These are phyloP conservation scores for Pseudomyrmex concolor DNA, from an alignment of 1,140 invertebrate genomes.

Conservation along the genomic window DNA sequence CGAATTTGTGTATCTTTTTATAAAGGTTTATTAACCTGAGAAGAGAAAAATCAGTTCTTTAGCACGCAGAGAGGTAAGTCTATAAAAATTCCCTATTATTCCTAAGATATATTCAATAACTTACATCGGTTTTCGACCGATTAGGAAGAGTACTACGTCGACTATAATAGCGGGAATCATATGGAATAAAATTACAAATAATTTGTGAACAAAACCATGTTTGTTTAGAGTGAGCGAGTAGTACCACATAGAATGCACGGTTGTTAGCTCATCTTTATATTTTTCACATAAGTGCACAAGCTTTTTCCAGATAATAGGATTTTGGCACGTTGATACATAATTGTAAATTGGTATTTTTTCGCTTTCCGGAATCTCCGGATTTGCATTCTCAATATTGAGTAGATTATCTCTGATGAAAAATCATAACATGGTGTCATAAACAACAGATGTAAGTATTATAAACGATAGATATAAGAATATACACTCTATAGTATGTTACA, in stretches of 20 bases:
- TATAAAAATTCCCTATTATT: not conserved
- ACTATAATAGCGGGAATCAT: slow-evolving; percentile 81
- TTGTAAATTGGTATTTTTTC: slow-evolving; percentile 85
- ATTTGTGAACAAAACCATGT: slow-evolving; percentile 82
- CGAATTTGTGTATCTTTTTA: slow-evolving; percentile 86
- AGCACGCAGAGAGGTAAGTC: not conserved
- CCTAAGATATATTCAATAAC: not conserved
- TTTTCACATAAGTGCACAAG: slow-evolving; percentile 84
- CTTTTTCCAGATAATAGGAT: slow-evolving; percentile 86
- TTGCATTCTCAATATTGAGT: not conserved
- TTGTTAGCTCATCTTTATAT: slow-evolving; percentile 72
- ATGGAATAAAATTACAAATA: slow-evolving; percentile 83
- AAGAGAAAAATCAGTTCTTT: slow-evolving; percentile 10
- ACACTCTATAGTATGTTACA: too few relatives aligned
- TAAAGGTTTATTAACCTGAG: slow-evolving; percentile 86
- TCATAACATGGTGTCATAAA: not conserved
- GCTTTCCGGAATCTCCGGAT: not conserved
- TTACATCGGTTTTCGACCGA: slow-evolving; percentile 83
- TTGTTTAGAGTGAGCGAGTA: slow-evolving; percentile 86
- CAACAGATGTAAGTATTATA: not conserved
- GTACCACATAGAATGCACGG: slow-evolving; percentile 84
- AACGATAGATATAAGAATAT: not conserved
- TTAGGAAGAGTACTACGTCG: slow-evolving; percentile 75
- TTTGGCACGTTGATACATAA: slow-evolving; percentile 86
- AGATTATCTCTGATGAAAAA: slow-evolving; percentile 42